Evolutionary conservation across 2,888 invertebrate species (phyloP), one percentile per base, ranked within the genome.

Genomic region (Philereme transversata): DNA sequence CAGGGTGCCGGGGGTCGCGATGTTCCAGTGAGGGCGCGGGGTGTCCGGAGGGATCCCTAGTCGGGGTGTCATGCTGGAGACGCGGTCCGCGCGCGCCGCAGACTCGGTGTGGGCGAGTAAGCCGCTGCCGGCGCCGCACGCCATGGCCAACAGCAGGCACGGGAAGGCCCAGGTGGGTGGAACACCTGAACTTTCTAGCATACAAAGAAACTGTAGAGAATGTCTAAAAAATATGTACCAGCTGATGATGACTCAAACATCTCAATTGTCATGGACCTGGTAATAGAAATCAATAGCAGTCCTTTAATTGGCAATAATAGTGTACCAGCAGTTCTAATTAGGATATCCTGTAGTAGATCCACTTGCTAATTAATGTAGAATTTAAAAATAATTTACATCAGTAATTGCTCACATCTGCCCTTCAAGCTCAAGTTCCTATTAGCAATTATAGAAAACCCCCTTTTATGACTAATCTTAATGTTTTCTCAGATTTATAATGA

Each of bases 81-180:
- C 94, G 93, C 94, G 95, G 93, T 95, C 95, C 83, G 93, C 94
- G 89, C 95, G 95, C 89, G 94, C 95, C 93, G 95, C 95, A 92
- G 95, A 95, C 92, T 90, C 93, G 93, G 93, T 94, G 89, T 93
- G 93, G 94, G 94, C 93, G 92, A 93, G 89, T 87, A 93, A 94
- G 87, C 93, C 93, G 79, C 86, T 93, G 87, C 92, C 93, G 84
- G 93, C 91, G 83, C 93, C 93, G 71, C 91, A 92, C 92, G 91
- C 92, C 78, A 93, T 93, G 93, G 91, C 93, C 74, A 92, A 84
- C 83, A 80, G 88, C 69, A 84, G 92, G 79, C 92, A 93, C 81
- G 97, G 97, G 89, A 97, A 97, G 94, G 94, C 96, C 85, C 95
- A 95, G 90, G 92, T 91, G 81, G 64, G 69, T 71, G 68, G 51